phyloP scores from a whole-genome alignment of 92 coral and sea anemone species.

The Palythoa caribaeorum region DNA sequence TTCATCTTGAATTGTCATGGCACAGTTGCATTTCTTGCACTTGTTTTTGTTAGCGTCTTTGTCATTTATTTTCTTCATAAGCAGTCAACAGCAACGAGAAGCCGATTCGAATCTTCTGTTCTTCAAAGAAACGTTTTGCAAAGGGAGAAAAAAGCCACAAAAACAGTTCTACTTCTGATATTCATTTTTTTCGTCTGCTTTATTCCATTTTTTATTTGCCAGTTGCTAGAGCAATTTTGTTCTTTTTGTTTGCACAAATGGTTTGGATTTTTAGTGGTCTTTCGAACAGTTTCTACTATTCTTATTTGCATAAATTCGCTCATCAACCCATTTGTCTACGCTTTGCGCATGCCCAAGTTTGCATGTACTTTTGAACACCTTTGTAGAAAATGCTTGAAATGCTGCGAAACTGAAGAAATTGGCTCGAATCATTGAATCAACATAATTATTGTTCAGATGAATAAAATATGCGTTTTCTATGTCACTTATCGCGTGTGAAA shows the following conservation, averaged over 20 bases:
- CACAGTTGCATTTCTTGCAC: neutral
- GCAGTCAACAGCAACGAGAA: neutral
- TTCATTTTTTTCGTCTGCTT: neutral
- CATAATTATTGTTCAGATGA: no score
- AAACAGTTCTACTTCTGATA: neutral
- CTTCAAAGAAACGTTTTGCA: neutral
- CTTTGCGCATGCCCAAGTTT: neutral
- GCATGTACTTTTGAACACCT: neutral
- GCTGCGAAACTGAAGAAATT: neutral
- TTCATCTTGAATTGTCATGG: neutral
- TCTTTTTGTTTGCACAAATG: neutral
- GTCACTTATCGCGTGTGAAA: no score
- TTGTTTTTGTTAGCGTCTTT: neutral
- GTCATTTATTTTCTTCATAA: neutral
- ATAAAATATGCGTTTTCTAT: no score
- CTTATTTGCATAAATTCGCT: neutral
- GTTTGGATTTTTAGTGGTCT: neutral
- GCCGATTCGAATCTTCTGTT: neutral
- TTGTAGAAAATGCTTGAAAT: neutral
- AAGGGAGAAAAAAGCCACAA: neutral
- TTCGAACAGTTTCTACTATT: neutral
- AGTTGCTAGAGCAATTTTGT: constrained; percentile 10
- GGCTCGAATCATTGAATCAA: no score
- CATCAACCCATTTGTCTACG: neutral
- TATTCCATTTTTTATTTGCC: constrained; percentile 11